Evolutionary conservation across 2,888 invertebrate species (phyloP).

Genomic region (Unio pictorum): DNA sequence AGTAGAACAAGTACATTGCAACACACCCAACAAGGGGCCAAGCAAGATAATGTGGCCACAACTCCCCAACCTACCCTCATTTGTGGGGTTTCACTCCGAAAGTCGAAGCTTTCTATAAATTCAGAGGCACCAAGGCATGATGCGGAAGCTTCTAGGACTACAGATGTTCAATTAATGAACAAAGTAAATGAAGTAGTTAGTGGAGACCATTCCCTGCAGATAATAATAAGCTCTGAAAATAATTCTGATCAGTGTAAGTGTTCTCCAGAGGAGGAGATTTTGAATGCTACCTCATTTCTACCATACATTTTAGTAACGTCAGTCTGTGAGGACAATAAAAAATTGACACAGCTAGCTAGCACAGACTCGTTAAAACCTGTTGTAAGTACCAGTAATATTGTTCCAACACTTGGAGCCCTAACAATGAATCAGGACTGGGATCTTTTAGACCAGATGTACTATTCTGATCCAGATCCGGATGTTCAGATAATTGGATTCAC

Average conservation of each 20-base stretch:
- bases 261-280: conserved; percentile 20
- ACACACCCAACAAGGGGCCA: conserved; percentile 9
- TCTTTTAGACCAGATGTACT: conserved; percentile 37
- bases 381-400: conserved; percentile 31
- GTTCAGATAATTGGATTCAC: conserved; percentile 63
- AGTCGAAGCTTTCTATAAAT: conserved; percentile 42
- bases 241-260: conserved; percentile 5
- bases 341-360: conserved; percentile 33
- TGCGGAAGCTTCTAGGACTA: conserved; percentile 26
- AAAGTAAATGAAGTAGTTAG: conserved; percentile 82
- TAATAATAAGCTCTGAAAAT: conserved; percentile 72
- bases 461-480: conserved; percentile 56
- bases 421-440: conserved; percentile 40
- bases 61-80: conserved; percentile 64
- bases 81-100: conserved; percentile 69
- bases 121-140: conserved; percentile 26
- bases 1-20: conserved; percentile 17
- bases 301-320: conserved; percentile 55
- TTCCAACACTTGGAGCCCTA: conserved; percentile 34
- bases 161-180: conserved; percentile 82
- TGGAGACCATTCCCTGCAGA: conserved; percentile 71
- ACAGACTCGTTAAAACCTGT: conserved; percentile 36
- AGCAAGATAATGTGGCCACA: conserved; percentile 12
- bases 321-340: conserved; percentile 35
- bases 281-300: conserved; percentile 40